Conservation (phyloP, 1,140 invertebrate species). For the Periplaneta americana region DNA sequence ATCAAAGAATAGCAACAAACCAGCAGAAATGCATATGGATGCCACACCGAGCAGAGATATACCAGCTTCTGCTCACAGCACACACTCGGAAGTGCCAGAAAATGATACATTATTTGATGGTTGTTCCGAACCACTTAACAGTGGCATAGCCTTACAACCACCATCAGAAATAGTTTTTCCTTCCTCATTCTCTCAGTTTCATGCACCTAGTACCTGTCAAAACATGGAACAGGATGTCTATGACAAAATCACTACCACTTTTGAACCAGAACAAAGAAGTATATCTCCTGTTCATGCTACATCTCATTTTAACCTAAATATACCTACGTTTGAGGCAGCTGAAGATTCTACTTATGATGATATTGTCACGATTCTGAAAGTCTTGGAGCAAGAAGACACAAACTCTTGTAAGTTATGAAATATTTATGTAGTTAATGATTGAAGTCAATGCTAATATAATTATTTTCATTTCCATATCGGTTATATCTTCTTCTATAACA, state of each 20-base stretch:
- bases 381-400: conserved; percentile 28
- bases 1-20: not conserved
- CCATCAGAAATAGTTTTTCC: no score
- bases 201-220: not conserved
- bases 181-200: no score
- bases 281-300: not conserved
- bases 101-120: not conserved
- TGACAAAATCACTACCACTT: not conserved
- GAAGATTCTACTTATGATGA: conserved; percentile 24
- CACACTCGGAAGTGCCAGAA: not conserved
- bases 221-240: not conserved
- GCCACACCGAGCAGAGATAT: not conserved
- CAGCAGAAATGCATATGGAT: not conserved
- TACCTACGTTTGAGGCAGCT: not conserved
- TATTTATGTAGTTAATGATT: no score
- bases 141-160: not conserved
- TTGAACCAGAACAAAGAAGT: not conserved
- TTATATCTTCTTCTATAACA: not conserved
- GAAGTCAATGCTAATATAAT: no score
- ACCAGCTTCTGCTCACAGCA: not conserved
- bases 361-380: conserved; percentile 25
- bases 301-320: not conserved
- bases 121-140: not conserved
- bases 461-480: no score
- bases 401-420: conserved; percentile 14